These are phyloP conservation scores for Reinhardtius hippoglossoides DNA, from an alignment of 2,113 vertebrate genomes.

Conservation along the genomic window DNA sequence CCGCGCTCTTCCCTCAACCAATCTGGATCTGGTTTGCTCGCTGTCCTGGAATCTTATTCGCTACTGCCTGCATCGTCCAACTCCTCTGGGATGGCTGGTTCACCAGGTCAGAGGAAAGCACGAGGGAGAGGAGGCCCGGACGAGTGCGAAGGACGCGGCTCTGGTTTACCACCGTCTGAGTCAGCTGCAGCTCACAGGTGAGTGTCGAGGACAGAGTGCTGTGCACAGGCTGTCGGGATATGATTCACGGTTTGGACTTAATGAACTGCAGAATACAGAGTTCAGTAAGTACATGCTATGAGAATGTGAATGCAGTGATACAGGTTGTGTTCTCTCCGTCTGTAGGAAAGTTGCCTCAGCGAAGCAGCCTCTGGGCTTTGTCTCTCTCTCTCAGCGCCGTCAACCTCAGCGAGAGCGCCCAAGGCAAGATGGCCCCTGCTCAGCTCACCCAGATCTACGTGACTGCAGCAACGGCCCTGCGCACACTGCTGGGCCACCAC, in stretches of 20 bases:
- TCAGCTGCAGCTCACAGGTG: constrained; percentile 96
- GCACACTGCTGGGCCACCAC: constrained; percentile 88
- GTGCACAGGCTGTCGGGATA: neutral
- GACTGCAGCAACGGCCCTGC: constrained; percentile 90
- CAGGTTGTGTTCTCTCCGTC: neutral
- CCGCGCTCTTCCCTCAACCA: constrained; percentile 89
- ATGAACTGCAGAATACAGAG: neutral
- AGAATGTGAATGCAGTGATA: neutral
- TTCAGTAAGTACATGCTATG: neutral
- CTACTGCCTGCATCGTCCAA: constrained; percentile 92
- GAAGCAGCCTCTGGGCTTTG: constrained; percentile 87
- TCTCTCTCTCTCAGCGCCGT: constrained; percentile 94
- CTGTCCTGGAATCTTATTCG: constrained; percentile 97
- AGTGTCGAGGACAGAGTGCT: constrained; percentile 3
- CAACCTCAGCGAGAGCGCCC: constrained; percentile 93
- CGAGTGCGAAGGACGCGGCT: constrained; percentile 90
- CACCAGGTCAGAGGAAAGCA: constrained; percentile 90
- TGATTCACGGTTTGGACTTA: neutral
- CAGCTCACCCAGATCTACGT: constrained; percentile 93
- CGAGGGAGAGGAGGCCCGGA: constrained; percentile 92
- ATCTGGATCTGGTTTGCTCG: constrained; percentile 91
- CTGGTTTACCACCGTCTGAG: constrained; percentile 93
- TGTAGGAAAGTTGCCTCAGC: constrained; percentile 90
- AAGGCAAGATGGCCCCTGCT: constrained; percentile 89
- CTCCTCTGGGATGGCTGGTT: constrained; percentile 92